Evolutionary conservation across 2,888 invertebrate genomes (phyloP).

Genomic region (Druceiella hillmani): DNA sequence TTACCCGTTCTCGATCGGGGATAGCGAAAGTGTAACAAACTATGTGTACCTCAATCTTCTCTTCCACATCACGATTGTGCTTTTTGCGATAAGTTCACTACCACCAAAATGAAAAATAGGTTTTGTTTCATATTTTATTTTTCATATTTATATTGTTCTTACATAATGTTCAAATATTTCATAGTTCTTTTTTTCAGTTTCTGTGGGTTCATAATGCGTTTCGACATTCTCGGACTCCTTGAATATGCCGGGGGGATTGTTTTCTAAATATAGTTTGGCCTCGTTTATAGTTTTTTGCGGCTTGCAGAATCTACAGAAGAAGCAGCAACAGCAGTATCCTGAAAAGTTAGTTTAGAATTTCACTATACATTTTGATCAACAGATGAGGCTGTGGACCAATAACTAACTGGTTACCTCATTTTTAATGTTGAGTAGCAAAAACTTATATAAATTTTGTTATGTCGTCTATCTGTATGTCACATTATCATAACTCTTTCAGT

Average conservation of each 20-base stretch:
- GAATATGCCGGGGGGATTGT: conserved; percentile 54
- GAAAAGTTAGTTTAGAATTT: conserved; percentile 17
- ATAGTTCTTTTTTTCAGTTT: conserved; percentile 51
- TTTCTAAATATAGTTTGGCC: conserved; percentile 48
- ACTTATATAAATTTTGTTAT: too few species aligned
- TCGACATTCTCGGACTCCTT: conserved; percentile 31
- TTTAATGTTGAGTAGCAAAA: too few species aligned
- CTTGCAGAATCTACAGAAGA: conserved; percentile 53
- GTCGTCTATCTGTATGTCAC: too few species aligned
- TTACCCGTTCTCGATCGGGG: too few species aligned
- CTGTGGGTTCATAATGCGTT: conserved; percentile 48
- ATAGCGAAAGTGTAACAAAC: too few species aligned
- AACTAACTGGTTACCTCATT: too few species aligned
- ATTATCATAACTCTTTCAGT: too few species aligned
- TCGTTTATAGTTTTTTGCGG: conserved; percentile 49
- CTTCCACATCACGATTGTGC: too few species aligned
- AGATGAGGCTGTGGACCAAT: too few species aligned
- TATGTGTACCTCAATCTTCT: too few species aligned
- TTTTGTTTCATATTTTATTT: conserved; percentile 11
- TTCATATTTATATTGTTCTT: conserved; percentile 38
- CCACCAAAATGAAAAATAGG: too few species aligned
- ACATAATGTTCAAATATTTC: conserved; percentile 52
- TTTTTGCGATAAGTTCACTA: too few species aligned
- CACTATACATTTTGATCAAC: background rate
- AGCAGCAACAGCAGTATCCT: conserved; percentile 62